Evolutionary conservation across 92 coral and sea anemone genomes (phyloP), one percentile per base, ranked within the genome.

Genomic region (Virgularia gustaviana): DNA sequence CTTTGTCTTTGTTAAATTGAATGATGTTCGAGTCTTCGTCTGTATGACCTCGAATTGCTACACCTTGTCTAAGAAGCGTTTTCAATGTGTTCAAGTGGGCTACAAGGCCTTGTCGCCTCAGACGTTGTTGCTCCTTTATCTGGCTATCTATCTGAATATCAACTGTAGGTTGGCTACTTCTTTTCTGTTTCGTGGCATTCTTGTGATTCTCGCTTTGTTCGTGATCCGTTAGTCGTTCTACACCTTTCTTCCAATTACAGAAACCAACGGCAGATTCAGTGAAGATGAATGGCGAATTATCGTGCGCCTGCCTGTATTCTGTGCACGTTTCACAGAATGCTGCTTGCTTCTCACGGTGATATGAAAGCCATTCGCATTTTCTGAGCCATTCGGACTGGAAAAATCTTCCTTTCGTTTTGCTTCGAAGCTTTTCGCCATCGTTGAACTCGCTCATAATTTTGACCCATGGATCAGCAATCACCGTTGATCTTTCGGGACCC

Each of bases 391-490:
- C 58, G 19, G 58, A 22, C 19, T 51, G 58, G 25, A 51, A 51
- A 51, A 51, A 51, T 51, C 58, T 51, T 61, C 63, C 63, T 56
- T 56, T 56, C 30, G 3, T 56, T 56, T 56, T 18, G 63, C 63
- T 56, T 13, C 63, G 63, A 56, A 56, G 63, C 63, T 56, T 56
- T 10, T 61, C 68, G 2, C 68, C 68, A 7, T 30, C 20, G 68
- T 33, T 61, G 24, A 61, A 61, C 68, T 61, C 68, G 68, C 68
- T 61, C 68, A 7, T 33, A 33, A 30, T 24, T 61, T 61, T 61
- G 9, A 61, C 36, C 68, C 68, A 61, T 61, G 68, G 68, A 33
- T 61, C 68, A 61, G 19, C 68, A 61, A 61, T 61, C 42, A 61
- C 68, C 24, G 44, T 20, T 33, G 68, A 33, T 24, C 6, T 61